phyloP scores from a whole-genome alignment of 2,113 vertebrate species.

The Brachionichthys hirsutus region DNA sequence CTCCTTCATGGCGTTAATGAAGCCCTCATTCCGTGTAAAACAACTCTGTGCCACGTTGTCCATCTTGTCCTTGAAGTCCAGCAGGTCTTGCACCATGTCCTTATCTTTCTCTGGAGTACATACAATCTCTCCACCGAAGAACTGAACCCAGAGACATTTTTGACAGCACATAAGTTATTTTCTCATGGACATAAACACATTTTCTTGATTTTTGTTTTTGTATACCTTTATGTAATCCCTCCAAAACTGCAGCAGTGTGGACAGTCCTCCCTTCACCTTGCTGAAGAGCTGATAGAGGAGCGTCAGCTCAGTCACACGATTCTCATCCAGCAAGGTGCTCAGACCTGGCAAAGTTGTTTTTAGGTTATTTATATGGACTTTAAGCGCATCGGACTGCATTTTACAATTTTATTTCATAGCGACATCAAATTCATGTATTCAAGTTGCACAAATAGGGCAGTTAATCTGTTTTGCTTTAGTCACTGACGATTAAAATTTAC shows the following conservation, averaged over 20 bases:
- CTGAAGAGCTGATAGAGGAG: constrained; percentile 96
- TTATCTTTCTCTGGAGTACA: constrained; percentile 99
- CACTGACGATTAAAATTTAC: not conserved
- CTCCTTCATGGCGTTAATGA: constrained; percentile 99
- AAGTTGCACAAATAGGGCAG: not conserved
- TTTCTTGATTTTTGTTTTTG: not conserved
- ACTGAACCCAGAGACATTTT: constrained; percentile 70
- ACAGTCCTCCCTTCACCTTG: constrained; percentile 92
- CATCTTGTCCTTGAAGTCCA: constrained; percentile 99
- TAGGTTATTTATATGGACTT: not conserved
- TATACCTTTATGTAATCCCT: constrained; percentile 97
- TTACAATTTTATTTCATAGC: not conserved
- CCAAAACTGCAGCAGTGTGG: constrained; percentile 94
- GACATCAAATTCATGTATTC: not conserved
- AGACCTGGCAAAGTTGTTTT: constrained; percentile 79
- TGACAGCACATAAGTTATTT: not conserved
- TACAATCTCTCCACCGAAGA: constrained; percentile 97
- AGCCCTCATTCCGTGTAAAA: constrained; percentile 94
- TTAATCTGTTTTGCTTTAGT: not conserved
- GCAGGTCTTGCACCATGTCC: constrained; percentile 98
- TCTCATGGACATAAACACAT: not conserved
- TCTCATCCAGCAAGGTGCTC: constrained; percentile 92
- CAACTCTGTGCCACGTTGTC: constrained; percentile 95
- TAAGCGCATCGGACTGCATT: not conserved
- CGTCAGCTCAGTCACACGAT: constrained; percentile 90